Percentiles rank a stretch among this genome's conserved stretches.
These are phyloP conservation scores for Hormaphis cornu DNA, from an alignment of 1,140 invertebrate species.

Conservation along the genomic window DNA sequence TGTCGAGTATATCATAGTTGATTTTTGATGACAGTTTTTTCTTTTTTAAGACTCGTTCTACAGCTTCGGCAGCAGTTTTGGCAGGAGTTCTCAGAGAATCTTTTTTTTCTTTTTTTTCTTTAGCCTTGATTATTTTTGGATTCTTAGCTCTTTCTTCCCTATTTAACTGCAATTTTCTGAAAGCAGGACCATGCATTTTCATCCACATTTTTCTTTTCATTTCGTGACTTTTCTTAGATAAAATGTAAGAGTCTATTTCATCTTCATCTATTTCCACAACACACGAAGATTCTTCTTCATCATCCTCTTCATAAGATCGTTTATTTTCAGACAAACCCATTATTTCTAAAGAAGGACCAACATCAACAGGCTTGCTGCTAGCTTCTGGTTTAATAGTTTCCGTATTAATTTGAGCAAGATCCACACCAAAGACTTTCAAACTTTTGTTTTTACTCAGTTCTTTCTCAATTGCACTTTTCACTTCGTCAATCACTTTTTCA, in stretches of 20 bases:
- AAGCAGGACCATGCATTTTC: conserved; percentile 64
- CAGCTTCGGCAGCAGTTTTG: conserved; percentile 63
- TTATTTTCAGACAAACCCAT: conserved; percentile 32
- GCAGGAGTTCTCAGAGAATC: conserved; percentile 19
- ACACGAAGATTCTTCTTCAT: conserved; percentile 55
- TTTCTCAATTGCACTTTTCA: conserved; percentile 19
- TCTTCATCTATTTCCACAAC: conserved; percentile 74
- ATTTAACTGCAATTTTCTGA: conserved; percentile 40
- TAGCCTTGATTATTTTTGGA: conserved; percentile 9
- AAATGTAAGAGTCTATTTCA: conserved; percentile 79
- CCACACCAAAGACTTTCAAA: not conserved
- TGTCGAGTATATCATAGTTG: conserved; percentile 92
- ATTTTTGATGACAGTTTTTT: conserved; percentile 94
- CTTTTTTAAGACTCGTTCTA: conserved; percentile 88
- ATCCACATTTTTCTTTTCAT: conserved; percentile 74
- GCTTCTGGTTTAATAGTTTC: not conserved
- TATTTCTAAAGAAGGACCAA: conserved; percentile 4
- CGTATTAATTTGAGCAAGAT: not conserved
- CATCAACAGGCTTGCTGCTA: not conserved
- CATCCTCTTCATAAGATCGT: conserved; percentile 39
- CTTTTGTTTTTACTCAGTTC: conserved; percentile 21
- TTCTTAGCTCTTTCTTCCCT: conserved; percentile 28
- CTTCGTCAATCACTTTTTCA: conserved; percentile 23
- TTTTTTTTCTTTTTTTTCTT: conserved; percentile 18
- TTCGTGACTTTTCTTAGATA: conserved; percentile 65